Conservation (phyloP, 2,113 vertebrate genomes). For the Psettodes erumei region DNA sequence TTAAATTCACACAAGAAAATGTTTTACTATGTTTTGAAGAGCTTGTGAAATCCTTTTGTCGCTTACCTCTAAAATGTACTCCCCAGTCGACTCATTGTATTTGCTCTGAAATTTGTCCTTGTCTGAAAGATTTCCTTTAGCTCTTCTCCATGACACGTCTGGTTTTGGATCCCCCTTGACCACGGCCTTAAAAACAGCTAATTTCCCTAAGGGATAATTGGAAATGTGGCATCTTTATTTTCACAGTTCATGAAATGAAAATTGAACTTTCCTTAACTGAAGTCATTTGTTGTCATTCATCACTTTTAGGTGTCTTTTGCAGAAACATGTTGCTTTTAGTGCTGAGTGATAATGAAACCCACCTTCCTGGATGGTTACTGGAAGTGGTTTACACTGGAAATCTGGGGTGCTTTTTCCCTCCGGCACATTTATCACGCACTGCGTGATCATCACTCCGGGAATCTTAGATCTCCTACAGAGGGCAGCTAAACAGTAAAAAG, state of each 20-base stretch:
- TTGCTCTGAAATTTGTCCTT: conserved; percentile 82
- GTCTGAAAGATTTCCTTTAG: conserved; percentile 72
- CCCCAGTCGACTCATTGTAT: conserved; percentile 73
- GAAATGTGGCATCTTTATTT: neutral
- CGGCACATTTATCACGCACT: conserved; percentile 82
- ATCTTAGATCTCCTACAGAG: conserved; percentile 81
- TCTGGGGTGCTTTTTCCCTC: conserved; percentile 86
- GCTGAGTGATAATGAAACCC: conserved; percentile 2
- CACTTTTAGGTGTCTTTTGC: neutral
- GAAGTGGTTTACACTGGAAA: conserved; percentile 83
- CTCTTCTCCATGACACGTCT: conserved; percentile 84
- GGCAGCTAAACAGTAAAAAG: conserved; percentile 43
- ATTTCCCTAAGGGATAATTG: conserved; percentile 80
- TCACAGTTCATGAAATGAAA: neutral
- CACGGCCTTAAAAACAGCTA: conserved; percentile 84
- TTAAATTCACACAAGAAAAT: neutral
- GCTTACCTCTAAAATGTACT: conserved; percentile 86
- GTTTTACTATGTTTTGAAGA: neutral
- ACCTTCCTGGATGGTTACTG: conserved; percentile 86
- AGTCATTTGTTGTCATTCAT: neutral
- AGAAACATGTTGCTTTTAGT: neutral
- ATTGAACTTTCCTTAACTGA: neutral
- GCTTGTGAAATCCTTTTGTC: neutral
- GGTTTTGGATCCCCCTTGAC: conserved; percentile 86
- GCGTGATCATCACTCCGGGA: conserved; percentile 85